Evolutionary conservation across 2,113 vertebrate genomes (phyloP).

Genomic region (Dromas ardeola): DNA sequence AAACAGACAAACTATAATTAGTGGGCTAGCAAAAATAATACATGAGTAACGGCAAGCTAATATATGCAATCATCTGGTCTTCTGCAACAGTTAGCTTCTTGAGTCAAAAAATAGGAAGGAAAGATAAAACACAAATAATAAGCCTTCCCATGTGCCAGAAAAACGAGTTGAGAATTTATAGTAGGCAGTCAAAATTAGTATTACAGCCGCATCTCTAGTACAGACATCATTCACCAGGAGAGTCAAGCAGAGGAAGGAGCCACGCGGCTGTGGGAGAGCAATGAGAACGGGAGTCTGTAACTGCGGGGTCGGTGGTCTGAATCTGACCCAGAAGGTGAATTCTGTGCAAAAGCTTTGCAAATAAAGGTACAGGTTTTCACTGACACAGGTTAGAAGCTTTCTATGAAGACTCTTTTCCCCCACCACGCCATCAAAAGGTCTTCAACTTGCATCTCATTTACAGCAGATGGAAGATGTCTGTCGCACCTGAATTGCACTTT

Average conservation of each 20-base stretch:
- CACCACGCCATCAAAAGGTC: not conserved
- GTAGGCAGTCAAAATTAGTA: not conserved
- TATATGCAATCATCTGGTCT: not conserved
- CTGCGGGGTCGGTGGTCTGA: not conserved
- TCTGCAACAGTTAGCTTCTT: not conserved
- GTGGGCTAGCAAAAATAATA: not conserved
- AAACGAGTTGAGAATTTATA: rapidly evolving
- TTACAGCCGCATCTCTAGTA: not conserved
- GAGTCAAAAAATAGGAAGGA: not conserved
- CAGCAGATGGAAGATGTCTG: not conserved
- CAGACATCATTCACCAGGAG: not conserved
- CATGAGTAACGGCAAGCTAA: not conserved
- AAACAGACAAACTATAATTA: conserved; percentile 4
- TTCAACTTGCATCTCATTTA: not conserved
- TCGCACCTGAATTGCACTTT: not conserved
- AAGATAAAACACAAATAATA: not conserved
- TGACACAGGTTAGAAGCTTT: not conserved
- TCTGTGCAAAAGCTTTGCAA: not conserved
- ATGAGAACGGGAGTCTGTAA: not conserved
- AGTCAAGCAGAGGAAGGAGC: not conserved
- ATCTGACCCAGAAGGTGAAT: not conserved
- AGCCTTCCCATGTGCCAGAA: rapidly evolving
- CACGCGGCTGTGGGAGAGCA: not conserved
- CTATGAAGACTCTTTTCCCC: not conserved
- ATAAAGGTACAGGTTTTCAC: not conserved